Base-by-base conservation (phyloP, 2,113 vertebrate genomes). In the Barnardius zonarius region DNA sequence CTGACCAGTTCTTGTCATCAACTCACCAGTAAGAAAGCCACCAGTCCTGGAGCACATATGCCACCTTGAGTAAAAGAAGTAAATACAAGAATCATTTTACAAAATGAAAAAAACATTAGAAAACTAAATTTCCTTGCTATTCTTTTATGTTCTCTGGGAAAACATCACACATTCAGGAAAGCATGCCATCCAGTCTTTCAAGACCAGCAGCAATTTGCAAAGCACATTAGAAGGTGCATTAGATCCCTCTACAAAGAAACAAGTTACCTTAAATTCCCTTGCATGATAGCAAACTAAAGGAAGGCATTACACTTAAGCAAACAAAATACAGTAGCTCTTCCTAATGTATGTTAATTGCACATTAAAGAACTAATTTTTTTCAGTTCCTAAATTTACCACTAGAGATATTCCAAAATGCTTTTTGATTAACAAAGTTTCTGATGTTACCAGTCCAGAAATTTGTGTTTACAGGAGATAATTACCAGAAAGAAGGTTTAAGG, bases 21-120 rank as follows among this genome's bases (percentile, higher is more conserved):
- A 97, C 98, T 98, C 93, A 99, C 99, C 99, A 99, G 86, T 99
- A 97, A 27, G 99, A 99, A 93, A 99, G 98, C 99, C 99, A 99
- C 99, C 99, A 99, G 92, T 99, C 99, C 91, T 99, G 98, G 51
- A 99, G 96, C 61, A 99, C 95, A 81, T 98, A 99, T 13, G 98
- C 75, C 23, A 97, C 96, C 99, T 99, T 85, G 5, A 92, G 55
- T 35, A 88, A 68, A 91, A 90, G 39, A 94, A 52, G 35, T 11
- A 97, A 91, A 95, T 15, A 96, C 2, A 49, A 76, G 20, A 62
- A 35, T 35, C 9, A 73, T 68, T 59, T 83, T 54, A 79, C 41
- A 81, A 89, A 93, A 81, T 83, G 24, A 7, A 73, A 77, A 86
- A 81, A 46, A 48, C 5, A 91, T 19, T 33, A 76, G 66, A 96